Base-by-base conservation (phyloP, 1,140 invertebrate species). In the Nomia melanderi region DNA sequence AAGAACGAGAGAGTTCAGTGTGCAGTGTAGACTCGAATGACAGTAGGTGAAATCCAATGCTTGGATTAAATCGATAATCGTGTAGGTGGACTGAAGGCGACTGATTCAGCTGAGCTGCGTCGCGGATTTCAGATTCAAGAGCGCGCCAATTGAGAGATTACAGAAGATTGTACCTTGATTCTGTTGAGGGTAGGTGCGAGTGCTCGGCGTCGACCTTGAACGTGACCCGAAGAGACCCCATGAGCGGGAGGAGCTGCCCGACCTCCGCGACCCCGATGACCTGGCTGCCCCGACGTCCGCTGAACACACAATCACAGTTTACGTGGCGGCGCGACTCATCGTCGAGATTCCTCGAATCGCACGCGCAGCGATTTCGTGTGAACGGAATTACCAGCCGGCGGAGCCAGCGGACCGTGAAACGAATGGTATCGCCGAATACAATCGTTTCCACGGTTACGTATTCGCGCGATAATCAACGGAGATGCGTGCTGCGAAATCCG, bases 221-320 rank as follows among this genome's bases (percentile, higher is more conserved):
- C 85, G n/a, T n/a, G 83, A n/a, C 83, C 82, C 66, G 74, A 87
- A 14, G 1, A 8, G 9, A 25, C 53, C 53, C 11, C 23, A 27
- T 9, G 8, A 17, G 12, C 86, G 82, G 31, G 81, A 50, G 12
- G 81, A 78, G 20, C 77, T 29, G 27, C 74, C 60, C 83, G 70
- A n/a, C 89, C 81, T 50, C 86, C 72, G 23, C 78, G 72, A 39
- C 36, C 11, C 8, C 36, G 36, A 39, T 9, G 77, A 86, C 71
- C 86, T 88, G 50, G 66, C 62, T 27, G 86, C 69, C 25, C 87
- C 82, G 33, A 76, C 79, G 31, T 79, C 78, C 50, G 63, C 79
- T 62, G 12, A 75, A 72, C 47, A 50, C 7, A 23, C 39, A 20
- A 33, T 62, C 17, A 39, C 2, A 25, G 25, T 23, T 36, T 23